Evolutionary conservation across 2,888 invertebrate species (phyloP).

Genomic region (Tinea trinotella): DNA sequence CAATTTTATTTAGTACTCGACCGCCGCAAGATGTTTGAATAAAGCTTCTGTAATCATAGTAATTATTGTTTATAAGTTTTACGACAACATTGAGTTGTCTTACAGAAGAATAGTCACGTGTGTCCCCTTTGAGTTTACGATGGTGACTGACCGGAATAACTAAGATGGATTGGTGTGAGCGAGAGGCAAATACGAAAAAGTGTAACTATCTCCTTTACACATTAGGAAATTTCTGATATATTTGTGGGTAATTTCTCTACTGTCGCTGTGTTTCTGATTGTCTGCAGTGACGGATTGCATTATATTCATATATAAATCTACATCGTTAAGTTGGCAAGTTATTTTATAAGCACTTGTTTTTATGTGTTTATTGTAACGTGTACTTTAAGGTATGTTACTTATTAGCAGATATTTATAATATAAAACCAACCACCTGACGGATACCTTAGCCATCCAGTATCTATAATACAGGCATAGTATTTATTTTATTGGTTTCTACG

Average conservation of each 20-base stretch:
- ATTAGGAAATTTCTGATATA: too few relatives aligned
- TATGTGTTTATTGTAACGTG: not conserved
- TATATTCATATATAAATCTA: not conserved
- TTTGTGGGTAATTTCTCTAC: not conserved
- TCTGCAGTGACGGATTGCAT: not conserved
- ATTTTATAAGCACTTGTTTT: not conserved
- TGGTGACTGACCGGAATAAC: slow-evolving; percentile 28
- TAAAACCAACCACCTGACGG: too few relatives aligned
- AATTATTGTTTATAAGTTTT: slow-evolving; percentile 47
- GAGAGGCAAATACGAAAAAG: not conserved
- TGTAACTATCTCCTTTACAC: not conserved
- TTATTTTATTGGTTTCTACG: too few relatives aligned
- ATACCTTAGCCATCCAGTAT: too few relatives aligned
- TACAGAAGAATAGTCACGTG: slow-evolving; percentile 24
- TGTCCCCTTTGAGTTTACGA: slow-evolving; percentile 13
- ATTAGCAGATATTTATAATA: too few relatives aligned
- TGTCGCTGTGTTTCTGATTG: not conserved
- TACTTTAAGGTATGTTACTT: too few relatives aligned
- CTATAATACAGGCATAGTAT: too few relatives aligned
- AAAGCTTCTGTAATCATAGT: slow-evolving; percentile 28
- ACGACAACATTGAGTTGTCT: slow-evolving; percentile 38
- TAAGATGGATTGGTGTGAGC: not conserved
- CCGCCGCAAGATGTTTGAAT: not conserved
- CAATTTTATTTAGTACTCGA: slow-evolving; percentile 5
- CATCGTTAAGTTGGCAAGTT: not conserved